phyloP scores from a whole-genome alignment of 2,113 vertebrate genomes.

The Patagioenas fasciata region DNA sequence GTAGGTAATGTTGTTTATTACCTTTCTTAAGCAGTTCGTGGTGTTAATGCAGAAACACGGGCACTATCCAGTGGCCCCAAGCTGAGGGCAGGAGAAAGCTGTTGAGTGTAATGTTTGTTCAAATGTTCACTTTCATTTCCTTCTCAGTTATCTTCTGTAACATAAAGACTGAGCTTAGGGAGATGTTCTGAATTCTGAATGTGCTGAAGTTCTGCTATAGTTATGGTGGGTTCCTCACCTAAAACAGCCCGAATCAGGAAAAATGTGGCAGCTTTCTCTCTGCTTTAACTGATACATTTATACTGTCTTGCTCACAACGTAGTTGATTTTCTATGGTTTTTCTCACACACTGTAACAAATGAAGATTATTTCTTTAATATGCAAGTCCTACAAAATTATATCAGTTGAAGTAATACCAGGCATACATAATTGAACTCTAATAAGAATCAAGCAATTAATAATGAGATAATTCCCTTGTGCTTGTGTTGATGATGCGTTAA shows the following conservation, averaged over 20 bases:
- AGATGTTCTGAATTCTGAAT: neutral
- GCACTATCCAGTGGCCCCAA: neutral
- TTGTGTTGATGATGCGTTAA: neutral
- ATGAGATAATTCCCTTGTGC: neutral
- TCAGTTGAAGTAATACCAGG: neutral
- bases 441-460: neutral
- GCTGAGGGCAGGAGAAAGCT: neutral
- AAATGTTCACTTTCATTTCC: neutral
- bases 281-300: neutral
- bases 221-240: neutral
- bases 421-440: neutral
- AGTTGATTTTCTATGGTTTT: neutral
- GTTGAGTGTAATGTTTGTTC: neutral
- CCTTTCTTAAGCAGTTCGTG: neutral
- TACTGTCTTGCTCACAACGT: neutral
- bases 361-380: neutral
- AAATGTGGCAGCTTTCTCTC: neutral
- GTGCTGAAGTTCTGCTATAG: neutral
- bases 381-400: neutral
- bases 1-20: neutral
- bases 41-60: neutral
- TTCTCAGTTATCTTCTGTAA: neutral
- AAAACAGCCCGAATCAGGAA: neutral
- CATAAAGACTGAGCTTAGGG: neutral
- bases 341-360: neutral